These are phyloP conservation scores for Euwallacea similis DNA, from an alignment of 1,140 invertebrate genomes.

Conservation along the genomic window DNA sequence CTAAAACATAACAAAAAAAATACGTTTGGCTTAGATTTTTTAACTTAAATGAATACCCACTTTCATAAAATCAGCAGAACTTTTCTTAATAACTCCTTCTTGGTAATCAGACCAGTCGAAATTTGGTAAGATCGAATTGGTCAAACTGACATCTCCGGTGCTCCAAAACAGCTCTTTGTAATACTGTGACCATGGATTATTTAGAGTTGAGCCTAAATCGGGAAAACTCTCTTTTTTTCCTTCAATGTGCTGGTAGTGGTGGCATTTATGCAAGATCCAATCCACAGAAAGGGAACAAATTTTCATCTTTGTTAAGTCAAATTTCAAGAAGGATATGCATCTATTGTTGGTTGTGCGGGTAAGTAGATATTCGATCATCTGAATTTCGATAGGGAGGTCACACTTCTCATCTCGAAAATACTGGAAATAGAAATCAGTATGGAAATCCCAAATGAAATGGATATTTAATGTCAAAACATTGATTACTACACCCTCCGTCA, in stretches of 20 bases:
- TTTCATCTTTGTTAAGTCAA: conserved; percentile 38
- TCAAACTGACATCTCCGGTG: neutral
- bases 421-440: conserved; percentile 9
- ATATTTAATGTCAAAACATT: no score
- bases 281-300: conserved; percentile 33
- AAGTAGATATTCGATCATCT: conserved; percentile 20
- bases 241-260: neutral
- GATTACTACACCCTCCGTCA: no score
- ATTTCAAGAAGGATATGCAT: conserved; percentile 37
- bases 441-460: no score
- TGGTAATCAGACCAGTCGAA: conserved; percentile 22
- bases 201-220: conserved; percentile 5
- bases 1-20: conserved; percentile 37
- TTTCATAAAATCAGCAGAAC: conserved; percentile 3
- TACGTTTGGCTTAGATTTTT: no score
- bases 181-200: conserved; percentile 32
- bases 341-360: conserved; percentile 11
- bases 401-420: conserved; percentile 22
- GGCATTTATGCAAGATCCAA: conserved; percentile 24
- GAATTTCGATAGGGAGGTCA: conserved; percentile 14
- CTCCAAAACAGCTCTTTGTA: conserved; percentile 14
- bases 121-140: conserved; percentile 13
- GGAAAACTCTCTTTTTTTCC: conserved; percentile 16
- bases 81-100: conserved; percentile 16
- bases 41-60: neutral